Conservation (phyloP, 2,113 vertebrate species). For the Notarius quadriscutis region DNA sequence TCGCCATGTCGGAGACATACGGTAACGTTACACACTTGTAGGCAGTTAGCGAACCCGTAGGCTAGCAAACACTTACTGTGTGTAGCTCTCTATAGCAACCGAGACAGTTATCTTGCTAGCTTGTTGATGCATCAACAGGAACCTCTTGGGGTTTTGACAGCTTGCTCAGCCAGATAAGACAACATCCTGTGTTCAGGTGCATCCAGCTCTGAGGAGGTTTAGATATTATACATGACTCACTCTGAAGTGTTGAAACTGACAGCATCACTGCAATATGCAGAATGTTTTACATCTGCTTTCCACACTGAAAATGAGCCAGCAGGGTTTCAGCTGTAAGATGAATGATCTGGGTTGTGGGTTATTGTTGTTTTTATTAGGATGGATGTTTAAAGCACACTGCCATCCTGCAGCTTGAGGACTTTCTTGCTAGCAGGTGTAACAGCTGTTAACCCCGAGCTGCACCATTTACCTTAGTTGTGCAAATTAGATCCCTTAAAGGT, state of each 20-base stretch:
- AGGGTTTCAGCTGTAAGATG: neutral
- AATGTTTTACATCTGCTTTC: neutral
- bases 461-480: neutral
- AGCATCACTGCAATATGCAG: neutral
- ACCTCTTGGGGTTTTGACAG: conserved; percentile 15
- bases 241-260: neutral
- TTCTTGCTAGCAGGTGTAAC: conserved; percentile 6
- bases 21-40: conserved; percentile 60
- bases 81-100: conserved; percentile 43
- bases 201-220: neutral
- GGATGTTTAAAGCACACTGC: neutral
- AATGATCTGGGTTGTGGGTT: neutral
- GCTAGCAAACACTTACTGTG: conserved; percentile 36
- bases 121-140: conserved; percentile 20
- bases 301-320: neutral
- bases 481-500: neutral
- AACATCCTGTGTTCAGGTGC: neutral
- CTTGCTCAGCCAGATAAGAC: neutral
- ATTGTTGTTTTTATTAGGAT: neutral
- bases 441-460: neutral
- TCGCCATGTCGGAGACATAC: conserved; percentile 81
- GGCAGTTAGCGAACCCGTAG: conserved; percentile 33
- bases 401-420: neutral
- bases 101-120: conserved; percentile 17
- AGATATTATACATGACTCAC: neutral